These are phyloP conservation scores for Papilio gigon DNA, from an alignment of 2,888 invertebrate species.

Conservation along the genomic window DNA sequence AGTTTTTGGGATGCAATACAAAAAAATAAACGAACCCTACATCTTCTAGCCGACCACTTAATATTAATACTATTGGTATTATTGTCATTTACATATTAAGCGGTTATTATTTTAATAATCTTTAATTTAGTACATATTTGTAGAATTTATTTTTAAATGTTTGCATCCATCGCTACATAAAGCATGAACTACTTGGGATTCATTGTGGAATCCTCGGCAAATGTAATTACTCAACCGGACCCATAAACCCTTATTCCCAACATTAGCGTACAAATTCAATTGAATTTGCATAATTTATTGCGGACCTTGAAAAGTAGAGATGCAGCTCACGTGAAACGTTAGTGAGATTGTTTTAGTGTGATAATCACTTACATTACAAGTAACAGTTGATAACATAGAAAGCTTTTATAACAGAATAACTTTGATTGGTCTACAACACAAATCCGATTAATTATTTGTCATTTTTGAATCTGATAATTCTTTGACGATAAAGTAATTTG, in stretches of 20 bases:
- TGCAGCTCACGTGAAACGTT: slow-evolving; percentile 48
- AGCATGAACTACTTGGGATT: slow-evolving; percentile 45
- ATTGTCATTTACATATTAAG: no score
- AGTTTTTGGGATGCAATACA: no score
- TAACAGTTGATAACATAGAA: no score
- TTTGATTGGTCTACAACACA: no score
- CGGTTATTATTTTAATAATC: neutral
- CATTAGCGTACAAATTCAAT: slow-evolving; percentile 53
- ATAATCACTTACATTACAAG: no score
- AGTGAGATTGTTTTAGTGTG: slow-evolving; percentile 12
- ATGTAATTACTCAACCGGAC: slow-evolving; percentile 47
- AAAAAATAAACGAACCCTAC: no score
- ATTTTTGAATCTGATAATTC: no score
- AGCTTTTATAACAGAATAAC: no score
- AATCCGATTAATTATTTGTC: no score
- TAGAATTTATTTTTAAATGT: neutral
- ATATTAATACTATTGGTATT: no score
- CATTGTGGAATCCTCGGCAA: slow-evolving; percentile 46
- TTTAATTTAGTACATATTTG: neutral
- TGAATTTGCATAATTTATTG: slow-evolving; percentile 57
- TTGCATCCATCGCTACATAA: slow-evolving; percentile 42
- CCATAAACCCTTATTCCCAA: slow-evolving; percentile 50
- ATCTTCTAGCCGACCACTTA: no score
- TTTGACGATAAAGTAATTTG: no score
- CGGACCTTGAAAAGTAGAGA: slow-evolving; percentile 45